A percentile compares a stretch with the other conserved stretches of the same genome.
phyloP scores from a whole-genome alignment of 2,797 vertebrate genomes.

The Ciconia nigra region DNA sequence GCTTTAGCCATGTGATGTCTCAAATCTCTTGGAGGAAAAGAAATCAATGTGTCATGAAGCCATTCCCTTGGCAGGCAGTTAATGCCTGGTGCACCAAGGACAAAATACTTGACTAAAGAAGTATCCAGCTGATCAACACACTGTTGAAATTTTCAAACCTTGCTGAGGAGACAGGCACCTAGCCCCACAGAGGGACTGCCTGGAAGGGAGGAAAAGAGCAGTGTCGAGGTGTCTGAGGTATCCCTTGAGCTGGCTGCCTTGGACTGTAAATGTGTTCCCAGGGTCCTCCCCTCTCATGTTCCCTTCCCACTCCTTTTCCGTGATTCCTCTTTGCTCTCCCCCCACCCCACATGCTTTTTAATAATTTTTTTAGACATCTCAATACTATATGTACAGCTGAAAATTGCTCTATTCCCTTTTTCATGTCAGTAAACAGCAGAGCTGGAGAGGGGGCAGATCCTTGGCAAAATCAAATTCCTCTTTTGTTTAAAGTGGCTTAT shows the following conservation, averaged over 20 bases:
- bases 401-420: not conserved
- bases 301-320: not conserved
- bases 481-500: not conserved
- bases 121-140: not conserved
- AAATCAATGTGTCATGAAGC: not conserved
- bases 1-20: not conserved
- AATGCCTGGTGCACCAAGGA: not conserved
- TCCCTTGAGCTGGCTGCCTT: not conserved
- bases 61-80: not conserved
- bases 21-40: not conserved
- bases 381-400: not conserved
- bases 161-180: not conserved
- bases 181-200: not conserved
- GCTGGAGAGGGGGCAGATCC: not conserved
- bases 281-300: not conserved
- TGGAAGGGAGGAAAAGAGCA: not conserved
- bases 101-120: not conserved
- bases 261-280: not conserved
- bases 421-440: not conserved
- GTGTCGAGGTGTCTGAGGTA: accelerated
- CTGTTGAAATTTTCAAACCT: not conserved
- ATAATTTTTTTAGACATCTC: not conserved
- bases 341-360: not conserved
- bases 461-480: not conserved
- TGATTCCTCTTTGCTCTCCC: not conserved